Conservation (phyloP, 2,888 invertebrate genomes). For the Argyresthia goedartella region DNA sequence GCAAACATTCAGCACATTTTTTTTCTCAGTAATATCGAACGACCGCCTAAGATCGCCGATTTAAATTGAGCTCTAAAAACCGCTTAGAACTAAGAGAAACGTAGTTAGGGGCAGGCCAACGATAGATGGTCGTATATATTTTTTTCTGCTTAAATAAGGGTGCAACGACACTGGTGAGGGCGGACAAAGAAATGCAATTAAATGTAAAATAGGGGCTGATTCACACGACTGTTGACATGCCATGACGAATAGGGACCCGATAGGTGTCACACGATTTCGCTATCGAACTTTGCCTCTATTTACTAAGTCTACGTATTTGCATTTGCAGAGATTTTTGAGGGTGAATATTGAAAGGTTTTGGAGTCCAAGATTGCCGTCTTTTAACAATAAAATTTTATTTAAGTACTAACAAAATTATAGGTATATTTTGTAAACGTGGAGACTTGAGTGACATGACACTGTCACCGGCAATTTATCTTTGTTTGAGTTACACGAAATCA, state of each 20-base stretch:
- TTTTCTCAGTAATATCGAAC: slow-evolving; percentile 40
- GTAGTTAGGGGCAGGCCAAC: background rate
- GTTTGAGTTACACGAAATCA: too few relatives aligned
- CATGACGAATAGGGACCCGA: slow-evolving; percentile 52
- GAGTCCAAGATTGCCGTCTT: too few relatives aligned
- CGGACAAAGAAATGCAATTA: slow-evolving; percentile 71
- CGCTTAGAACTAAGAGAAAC: background rate
- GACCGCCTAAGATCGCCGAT: slow-evolving; percentile 42
- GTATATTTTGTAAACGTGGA: too few relatives aligned
- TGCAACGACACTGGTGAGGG: slow-evolving; percentile 63
- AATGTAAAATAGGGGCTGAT: slow-evolving; percentile 67
- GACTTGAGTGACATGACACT: too few relatives aligned
- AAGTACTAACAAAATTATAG: too few relatives aligned
- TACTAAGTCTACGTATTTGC: background rate
- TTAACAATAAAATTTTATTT: too few relatives aligned
- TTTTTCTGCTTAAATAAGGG: slow-evolving; percentile 35
- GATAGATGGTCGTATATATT: background rate
- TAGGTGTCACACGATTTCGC: slow-evolving; percentile 7
- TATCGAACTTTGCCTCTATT: background rate
- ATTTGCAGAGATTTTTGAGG: background rate
- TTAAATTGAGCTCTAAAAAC: slow-evolving; percentile 18
- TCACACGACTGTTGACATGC: slow-evolving; percentile 62
- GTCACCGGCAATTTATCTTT: too few relatives aligned
- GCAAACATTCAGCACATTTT: slow-evolving; percentile 55
- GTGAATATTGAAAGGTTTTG: too few relatives aligned